Base-by-base conservation (phyloP, 92 coral and sea anemone species). In the Porites rus region DNA sequence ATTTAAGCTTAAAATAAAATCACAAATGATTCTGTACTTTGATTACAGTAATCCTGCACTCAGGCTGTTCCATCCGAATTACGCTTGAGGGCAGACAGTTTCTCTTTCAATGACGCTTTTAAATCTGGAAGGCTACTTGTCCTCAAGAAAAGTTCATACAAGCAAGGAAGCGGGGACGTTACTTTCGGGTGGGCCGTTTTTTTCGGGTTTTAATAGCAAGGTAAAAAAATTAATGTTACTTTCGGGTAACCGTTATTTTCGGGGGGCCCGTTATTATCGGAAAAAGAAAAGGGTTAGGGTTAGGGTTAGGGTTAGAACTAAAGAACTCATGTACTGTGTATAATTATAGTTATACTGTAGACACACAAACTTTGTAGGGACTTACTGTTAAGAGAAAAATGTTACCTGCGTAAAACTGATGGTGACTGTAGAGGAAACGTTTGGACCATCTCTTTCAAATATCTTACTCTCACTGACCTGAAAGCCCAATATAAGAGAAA, bases 361-460 rank as follows among this genome's bases (percentile, higher is more conserved):
- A 38, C 7, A 38, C 46, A 3, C 46, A 38, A 38, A 3, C 46
- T 38, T 38, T 38, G 6, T 38, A 38, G 46, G 6, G 46, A 54
- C 60, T 54, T 54, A 10, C 8, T 56, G 8, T 56, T 56, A 10
- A 56, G 11, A 10, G 61, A 56, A 56, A 56, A 56, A 10, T 50
- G 70, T 74, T 78, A 96, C 99, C 98, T 97, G 99, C 8, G 99
- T 97, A 74, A 93, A 97, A 67, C 96, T 97, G 16, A 97, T 88
- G 11, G 92, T 84, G 22, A 96, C 98, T 74, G 98, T 90, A 2
- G 99, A 95, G 83, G 87, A 86, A 18, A 97, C 89, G 78, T 97
- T 87, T 16, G 87, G 75, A 9, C 99, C 99, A 71, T 97, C 97
- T 52, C 98, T 89, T 71, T 88, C 95, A 92, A 97, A 95, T 74